phyloP scores from a whole-genome alignment of 2,888 invertebrate genomes.

The Xanthorhoe designata region DNA sequence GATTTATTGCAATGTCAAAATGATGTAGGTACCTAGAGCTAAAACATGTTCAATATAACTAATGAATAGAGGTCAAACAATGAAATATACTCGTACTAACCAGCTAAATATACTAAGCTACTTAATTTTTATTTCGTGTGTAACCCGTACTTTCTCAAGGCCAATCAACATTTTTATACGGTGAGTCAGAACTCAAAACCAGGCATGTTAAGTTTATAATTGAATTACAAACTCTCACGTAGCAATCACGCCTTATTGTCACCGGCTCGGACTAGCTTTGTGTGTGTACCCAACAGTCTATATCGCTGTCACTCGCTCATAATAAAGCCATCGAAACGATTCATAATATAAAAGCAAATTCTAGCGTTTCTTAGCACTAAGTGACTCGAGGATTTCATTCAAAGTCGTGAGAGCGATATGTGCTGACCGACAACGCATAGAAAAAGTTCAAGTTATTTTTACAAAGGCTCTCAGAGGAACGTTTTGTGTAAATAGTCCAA shows the following conservation, averaged over 20 bases:
- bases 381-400: conserved; percentile 82
- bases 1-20: conserved; percentile 27
- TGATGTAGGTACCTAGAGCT: conserved; percentile 9
- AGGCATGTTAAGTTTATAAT: conserved; percentile 69
- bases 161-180: conserved; percentile 71
- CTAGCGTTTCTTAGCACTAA: conserved; percentile 76
- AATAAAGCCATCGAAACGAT: conserved; percentile 81
- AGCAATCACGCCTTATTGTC: conserved; percentile 83
- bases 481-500: conserved; percentile 85
- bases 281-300: conserved; percentile 69
- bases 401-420: conserved; percentile 79
- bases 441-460: conserved; percentile 76
- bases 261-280: conserved; percentile 70
- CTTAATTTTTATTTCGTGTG: conserved; percentile 25
- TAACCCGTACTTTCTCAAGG: conserved; percentile 52
- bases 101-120: no score
- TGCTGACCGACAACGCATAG: conserved; percentile 66
- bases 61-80: conserved; percentile 18
- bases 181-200: conserved; percentile 65
- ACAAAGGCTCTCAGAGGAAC: conserved; percentile 76
- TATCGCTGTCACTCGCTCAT: conserved; percentile 74
- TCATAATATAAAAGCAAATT: conserved; percentile 80
- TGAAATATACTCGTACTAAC: conserved; percentile 12
- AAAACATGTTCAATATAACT: conserved; percentile 14
- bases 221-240: conserved; percentile 78